A percentile compares a stretch with the other conserved stretches of the same genome.
Conservation (phyloP, 2,113 vertebrate species). For the Pardalotus punctatus region DNA sequence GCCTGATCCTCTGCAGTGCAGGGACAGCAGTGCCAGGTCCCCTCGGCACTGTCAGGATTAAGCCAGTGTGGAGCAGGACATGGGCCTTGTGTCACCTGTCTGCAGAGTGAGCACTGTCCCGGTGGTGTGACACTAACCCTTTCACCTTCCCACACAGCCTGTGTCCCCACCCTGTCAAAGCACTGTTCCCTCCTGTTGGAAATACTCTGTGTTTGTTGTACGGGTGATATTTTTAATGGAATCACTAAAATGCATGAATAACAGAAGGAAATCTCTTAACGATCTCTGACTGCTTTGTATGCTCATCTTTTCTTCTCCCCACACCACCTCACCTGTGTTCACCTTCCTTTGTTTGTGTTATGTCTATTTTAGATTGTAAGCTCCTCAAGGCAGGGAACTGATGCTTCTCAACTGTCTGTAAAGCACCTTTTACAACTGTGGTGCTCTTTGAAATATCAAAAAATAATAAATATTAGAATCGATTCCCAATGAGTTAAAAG, state of each 20-base stretch:
- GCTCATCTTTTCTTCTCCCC: conserved; percentile 36
- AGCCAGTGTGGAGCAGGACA: not conserved
- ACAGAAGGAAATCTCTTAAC: conserved; percentile 22
- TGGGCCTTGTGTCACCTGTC: not conserved
- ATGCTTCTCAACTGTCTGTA: conserved; percentile 60
- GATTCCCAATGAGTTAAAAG: conserved; percentile 55
- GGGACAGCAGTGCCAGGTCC: not conserved
- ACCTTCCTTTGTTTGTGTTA: conserved; percentile 39
- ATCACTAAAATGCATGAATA: conserved; percentile 26
- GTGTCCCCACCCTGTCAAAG: not conserved
- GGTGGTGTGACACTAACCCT: conserved; percentile 5
- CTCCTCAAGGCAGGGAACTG: conserved; percentile 62
- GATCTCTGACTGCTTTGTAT: conserved; percentile 21
- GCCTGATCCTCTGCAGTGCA: not conserved
- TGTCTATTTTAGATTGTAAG: conserved; percentile 61
- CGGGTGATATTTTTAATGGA: not conserved
- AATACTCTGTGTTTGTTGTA: conserved; percentile 27
- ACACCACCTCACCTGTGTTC: conserved; percentile 23
- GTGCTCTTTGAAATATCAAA: conserved; percentile 58
- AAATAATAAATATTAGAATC: conserved; percentile 62
- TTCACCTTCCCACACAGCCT: not conserved
- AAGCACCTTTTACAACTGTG: conserved; percentile 51
- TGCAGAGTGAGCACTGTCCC: not conserved
- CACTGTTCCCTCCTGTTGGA: not conserved
- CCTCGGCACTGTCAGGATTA: not conserved